Conservation (phyloP, 2,113 vertebrate genomes). For the Gavia stellata region DNA sequence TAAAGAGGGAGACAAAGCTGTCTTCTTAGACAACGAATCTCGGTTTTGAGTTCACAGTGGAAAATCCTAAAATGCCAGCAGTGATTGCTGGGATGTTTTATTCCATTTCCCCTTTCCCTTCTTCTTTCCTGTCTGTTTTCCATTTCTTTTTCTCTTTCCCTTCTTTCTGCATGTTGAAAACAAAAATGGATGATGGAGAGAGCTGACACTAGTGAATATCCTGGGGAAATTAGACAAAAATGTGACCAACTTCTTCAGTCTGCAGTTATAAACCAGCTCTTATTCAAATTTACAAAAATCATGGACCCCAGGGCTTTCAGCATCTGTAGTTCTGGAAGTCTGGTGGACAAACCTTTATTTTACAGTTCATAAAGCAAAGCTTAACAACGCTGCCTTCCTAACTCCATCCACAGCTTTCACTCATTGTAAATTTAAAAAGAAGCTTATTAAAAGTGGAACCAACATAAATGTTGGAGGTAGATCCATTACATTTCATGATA, state of each 20-base stretch:
- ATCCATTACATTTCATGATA: not conserved
- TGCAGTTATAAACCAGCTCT: not conserved
- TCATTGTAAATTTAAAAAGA: not conserved
- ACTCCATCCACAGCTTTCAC: not conserved
- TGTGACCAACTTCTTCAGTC: not conserved
- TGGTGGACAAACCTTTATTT: constrained; percentile 24
- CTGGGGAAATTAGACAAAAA: not conserved
- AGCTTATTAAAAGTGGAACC: not conserved
- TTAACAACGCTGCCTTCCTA: not conserved
- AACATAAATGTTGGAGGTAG: not conserved
- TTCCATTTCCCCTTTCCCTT: not conserved
- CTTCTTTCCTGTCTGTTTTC: not conserved
- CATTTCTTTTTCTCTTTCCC: not conserved
- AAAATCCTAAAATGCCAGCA: not conserved
- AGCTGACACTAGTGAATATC: not conserved
- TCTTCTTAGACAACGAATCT: not conserved
- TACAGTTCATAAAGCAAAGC: constrained; percentile 37
- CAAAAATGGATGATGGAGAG: not conserved
- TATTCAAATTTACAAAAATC: not conserved
- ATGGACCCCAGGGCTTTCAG: not conserved
- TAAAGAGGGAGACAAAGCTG: not conserved
- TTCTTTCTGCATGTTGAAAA: not conserved
- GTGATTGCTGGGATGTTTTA: not conserved
- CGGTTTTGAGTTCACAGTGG: not conserved
- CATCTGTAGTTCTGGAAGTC: not conserved